phyloP scores from a whole-genome alignment of 2,797 vertebrate species.

The Malurus splendens region DNA sequence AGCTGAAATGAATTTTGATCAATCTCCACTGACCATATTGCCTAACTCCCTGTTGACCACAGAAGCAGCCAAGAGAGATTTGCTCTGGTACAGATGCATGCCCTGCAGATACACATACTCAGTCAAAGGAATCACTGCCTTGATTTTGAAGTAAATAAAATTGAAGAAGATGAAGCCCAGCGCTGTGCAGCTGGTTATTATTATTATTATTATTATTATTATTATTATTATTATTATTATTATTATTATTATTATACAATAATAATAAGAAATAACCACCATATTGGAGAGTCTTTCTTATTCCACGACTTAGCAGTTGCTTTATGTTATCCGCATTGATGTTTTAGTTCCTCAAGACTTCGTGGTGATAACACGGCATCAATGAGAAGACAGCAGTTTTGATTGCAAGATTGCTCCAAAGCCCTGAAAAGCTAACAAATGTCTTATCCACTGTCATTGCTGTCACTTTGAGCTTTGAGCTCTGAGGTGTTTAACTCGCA shows the following conservation, averaged over 20 bases:
- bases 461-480: background rate
- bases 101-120: background rate
- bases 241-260: no score
- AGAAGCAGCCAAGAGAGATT: background rate
- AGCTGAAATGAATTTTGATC: background rate
- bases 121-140: background rate
- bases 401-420: constrained; percentile 26
- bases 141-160: background rate
- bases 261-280: background rate
- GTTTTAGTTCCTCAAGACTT: background rate
- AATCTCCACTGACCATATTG: background rate
- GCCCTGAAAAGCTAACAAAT: constrained; percentile 21
- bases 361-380: background rate
- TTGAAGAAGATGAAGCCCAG: background rate
- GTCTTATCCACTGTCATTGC: background rate
- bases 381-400: background rate
- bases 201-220: background rate
- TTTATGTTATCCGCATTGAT: accelerated
- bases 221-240: no score
- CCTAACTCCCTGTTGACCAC: background rate
- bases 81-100: background rate
- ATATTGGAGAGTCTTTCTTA: background rate
- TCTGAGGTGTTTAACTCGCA: background rate
- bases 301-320: background rate
- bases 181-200: no score